phyloP scores from a whole-genome alignment of 2,113 vertebrate genomes.

The Eretmodus cyanostictus region DNA sequence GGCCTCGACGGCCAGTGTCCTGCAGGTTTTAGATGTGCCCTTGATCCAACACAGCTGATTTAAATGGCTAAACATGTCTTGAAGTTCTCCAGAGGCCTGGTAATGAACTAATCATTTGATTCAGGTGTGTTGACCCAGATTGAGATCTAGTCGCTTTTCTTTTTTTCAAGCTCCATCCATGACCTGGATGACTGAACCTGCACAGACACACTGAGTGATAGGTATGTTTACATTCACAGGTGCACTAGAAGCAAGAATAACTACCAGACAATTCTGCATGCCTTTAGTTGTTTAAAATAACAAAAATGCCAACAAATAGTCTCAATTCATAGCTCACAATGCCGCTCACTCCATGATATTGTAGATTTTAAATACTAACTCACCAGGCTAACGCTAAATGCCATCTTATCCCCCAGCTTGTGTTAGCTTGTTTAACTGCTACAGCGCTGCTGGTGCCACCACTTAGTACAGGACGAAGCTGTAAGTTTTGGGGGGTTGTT shows the following conservation, averaged over 20 bases:
- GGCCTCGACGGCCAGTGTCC: not conserved
- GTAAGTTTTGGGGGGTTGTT: not conserved
- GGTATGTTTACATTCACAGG: not conserved
- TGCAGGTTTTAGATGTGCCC: not conserved
- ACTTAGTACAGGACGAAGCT: not conserved
- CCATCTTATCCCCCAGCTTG: not conserved
- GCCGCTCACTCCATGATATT: not conserved
- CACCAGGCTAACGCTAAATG: not conserved
- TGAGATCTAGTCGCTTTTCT: not conserved
- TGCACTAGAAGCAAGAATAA: not conserved
- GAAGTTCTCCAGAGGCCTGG: not conserved
- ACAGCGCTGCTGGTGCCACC: not conserved
- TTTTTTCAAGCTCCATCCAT: not conserved
- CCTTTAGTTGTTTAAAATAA: not conserved
- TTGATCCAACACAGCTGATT: not conserved
- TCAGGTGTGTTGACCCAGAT: not conserved
- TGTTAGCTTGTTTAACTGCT: not conserved
- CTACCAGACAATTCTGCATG: not conserved
- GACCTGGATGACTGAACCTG: not conserved
- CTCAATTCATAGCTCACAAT: not conserved
- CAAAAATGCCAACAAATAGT: not conserved
- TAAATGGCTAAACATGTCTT: not conserved
- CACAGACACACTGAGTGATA: not conserved
- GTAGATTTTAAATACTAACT: not conserved
- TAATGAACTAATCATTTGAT: not conserved